Evolutionary conservation across 2,797 vertebrate genomes (phyloP).

Genomic region (Coluber constrictor): DNA sequence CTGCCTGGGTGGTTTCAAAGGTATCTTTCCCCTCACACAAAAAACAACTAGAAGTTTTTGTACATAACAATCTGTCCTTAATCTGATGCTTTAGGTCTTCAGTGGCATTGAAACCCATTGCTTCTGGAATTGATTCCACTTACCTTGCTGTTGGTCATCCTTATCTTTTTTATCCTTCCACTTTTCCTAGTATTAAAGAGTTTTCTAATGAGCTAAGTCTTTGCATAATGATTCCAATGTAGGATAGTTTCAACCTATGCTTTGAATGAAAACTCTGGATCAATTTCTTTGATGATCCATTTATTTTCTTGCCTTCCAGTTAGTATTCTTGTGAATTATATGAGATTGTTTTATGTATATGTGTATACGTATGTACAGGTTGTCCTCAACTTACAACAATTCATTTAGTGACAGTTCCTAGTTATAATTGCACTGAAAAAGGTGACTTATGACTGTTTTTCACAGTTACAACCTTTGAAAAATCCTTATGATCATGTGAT

Average conservation of each 20-base stretch:
- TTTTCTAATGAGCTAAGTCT: background rate
- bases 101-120: background rate
- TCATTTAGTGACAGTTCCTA: too few species aligned
- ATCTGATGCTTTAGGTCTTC: background rate
- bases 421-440: too few species aligned
- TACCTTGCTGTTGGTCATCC: background rate
- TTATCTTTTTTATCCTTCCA: background rate
- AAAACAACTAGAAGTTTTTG: too few species aligned
- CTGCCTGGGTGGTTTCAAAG: too few species aligned
- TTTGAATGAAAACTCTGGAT: background rate
- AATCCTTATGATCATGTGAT: too few species aligned
- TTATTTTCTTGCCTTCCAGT: background rate
- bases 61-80: too few species aligned
- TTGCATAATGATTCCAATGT: background rate
- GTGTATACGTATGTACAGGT: too few species aligned
- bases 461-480: too few species aligned
- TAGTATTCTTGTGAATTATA: background rate
- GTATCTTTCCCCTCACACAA: too few species aligned
- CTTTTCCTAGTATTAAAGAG: background rate
- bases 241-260: background rate
- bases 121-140: background rate
- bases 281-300: background rate
- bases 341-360: background rate
- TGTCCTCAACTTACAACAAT: too few species aligned
- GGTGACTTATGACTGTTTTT: too few species aligned